Conservation (phyloP, 2,888 invertebrate species). For the Acanthococcus lagerstroemiae region DNA sequence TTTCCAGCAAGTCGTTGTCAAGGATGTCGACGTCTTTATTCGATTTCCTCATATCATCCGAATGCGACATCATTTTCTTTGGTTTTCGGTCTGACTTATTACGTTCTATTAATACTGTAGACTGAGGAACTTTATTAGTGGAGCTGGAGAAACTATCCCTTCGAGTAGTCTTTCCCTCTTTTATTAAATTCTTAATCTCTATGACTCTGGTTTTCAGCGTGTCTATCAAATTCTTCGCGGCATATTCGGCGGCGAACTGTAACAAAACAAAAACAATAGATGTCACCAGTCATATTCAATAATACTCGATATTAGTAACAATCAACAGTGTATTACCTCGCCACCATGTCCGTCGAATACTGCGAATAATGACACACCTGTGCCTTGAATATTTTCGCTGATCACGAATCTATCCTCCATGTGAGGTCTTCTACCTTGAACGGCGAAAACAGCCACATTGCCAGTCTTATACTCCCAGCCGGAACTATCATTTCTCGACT, state of each 20-base stretch:
- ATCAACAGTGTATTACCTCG: conserved; percentile 56
- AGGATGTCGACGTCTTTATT: neutral
- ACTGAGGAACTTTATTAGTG: neutral
- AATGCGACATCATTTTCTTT: conserved; percentile 15
- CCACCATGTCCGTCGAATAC: conserved; percentile 95
- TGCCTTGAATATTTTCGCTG: conserved; percentile 71
- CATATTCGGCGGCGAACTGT: conserved; percentile 80
- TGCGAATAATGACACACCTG: conserved; percentile 78
- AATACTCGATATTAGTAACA: neutral
- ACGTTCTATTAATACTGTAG: neutral
- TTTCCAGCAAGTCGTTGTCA: conserved; percentile 19
- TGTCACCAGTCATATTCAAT: neutral
- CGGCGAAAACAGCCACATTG: conserved; percentile 74
- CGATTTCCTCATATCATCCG: conserved; percentile 16
- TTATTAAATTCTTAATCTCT: conserved; percentile 58
- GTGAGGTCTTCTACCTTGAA: conserved; percentile 76
- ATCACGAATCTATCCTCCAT: conserved; percentile 94
- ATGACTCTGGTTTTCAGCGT: conserved; percentile 66
- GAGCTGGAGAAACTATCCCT: neutral
- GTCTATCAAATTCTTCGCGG: conserved; percentile 74
- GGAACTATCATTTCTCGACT: conserved; percentile 42
- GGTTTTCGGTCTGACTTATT: conserved; percentile 14
- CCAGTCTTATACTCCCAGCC: conserved; percentile 69
- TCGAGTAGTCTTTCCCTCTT: conserved; percentile 40
- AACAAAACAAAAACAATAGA: conserved; percentile 37